These are phyloP conservation scores for Centropus unirufus DNA, from an alignment of 2,113 vertebrate genomes.

Conservation along the genomic window DNA sequence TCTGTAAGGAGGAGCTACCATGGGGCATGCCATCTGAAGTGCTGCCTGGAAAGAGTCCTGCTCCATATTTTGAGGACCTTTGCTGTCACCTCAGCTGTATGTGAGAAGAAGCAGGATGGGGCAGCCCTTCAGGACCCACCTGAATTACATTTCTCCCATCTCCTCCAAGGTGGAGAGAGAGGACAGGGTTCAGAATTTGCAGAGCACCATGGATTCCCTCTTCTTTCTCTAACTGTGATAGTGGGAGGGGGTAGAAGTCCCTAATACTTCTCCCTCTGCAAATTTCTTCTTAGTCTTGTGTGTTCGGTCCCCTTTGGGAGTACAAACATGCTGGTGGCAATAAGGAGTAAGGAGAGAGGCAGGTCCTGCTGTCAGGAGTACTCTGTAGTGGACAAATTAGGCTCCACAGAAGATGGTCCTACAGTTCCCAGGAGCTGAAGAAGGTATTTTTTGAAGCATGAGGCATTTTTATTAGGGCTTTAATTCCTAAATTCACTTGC, in stretches of 20 bases:
- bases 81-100: background rate
- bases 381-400: background rate
- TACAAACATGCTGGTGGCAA: background rate
- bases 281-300: background rate
- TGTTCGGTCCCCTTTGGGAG: rapidly evolving
- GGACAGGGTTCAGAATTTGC: background rate
- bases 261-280: background rate
- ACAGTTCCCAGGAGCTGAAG: background rate
- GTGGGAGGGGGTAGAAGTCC: background rate
- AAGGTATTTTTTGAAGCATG: background rate
- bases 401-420: background rate
- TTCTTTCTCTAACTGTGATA: background rate
- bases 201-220: background rate
- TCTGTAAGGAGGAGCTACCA: background rate
- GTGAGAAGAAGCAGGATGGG: background rate
- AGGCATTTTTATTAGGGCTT: background rate
- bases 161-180: background rate
- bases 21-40: rapidly evolving
- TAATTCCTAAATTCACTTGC: background rate
- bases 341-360: background rate
- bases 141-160: background rate
- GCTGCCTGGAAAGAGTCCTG: background rate
- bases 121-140: background rate
- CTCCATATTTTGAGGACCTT: background rate
- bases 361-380: rapidly evolving